Percentiles rank a stretch among this genome's conserved stretches.
These are phyloP conservation scores for Avahi laniger DNA, from an alignment of 2,797 vertebrate species.

Conservation along the genomic window DNA sequence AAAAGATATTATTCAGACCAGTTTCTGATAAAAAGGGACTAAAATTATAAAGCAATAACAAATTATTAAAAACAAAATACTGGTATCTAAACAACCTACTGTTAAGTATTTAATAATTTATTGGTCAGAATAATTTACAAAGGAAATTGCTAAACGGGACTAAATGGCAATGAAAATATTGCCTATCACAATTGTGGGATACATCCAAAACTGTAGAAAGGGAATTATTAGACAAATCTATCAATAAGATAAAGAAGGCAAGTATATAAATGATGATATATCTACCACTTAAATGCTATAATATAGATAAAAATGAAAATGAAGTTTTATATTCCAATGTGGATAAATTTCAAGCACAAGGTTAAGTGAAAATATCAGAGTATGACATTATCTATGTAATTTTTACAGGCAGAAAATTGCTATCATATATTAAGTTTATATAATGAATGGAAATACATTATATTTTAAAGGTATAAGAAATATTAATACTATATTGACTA, in stretches of 20 bases:
- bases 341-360: not conserved
- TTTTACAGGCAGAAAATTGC: not conserved
- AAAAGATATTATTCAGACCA: too few species aligned
- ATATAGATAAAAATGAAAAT: not conserved
- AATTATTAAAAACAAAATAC: not conserved
- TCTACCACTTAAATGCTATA: not conserved
- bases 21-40: not conserved
- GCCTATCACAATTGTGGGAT: not conserved
- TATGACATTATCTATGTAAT: not conserved
- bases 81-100: not conserved
- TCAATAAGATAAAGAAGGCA: not conserved
- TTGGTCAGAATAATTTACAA: not conserved
- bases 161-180: not conserved
- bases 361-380: not conserved
- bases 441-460: not conserved
- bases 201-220: not conserved
- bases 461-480: not conserved
- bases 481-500: not conserved
- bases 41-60: not conserved
- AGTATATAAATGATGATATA: not conserved
- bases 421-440: not conserved
- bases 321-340: not conserved
- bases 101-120: not conserved
- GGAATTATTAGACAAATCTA: not conserved
- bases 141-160: not conserved